Conservation (phyloP, 2,888 invertebrate species). For the Zhuqinia jingwanae region DNA sequence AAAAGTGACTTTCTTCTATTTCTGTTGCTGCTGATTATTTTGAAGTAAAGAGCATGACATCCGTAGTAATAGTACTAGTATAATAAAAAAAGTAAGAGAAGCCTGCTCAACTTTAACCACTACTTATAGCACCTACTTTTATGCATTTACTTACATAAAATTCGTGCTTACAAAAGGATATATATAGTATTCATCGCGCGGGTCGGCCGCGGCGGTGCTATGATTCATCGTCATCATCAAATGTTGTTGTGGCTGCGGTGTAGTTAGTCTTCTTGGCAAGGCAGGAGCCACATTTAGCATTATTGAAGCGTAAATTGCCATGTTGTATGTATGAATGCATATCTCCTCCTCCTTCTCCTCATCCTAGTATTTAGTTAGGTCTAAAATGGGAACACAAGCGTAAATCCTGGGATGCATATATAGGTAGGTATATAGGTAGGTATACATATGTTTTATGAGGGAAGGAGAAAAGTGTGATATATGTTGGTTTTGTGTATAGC, state of each 20-base stretch:
- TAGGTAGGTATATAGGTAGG: too few relatives aligned
- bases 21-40: too few relatives aligned
- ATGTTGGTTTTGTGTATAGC: too few relatives aligned
- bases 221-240: slow-evolving; percentile 57
- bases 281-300: slow-evolving; percentile 63
- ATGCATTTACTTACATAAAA: slow-evolving; percentile 6
- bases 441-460: neutral
- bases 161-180: neutral
- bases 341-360: neutral
- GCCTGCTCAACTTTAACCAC: neutral
- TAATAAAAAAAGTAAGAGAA: neutral
- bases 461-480: slow-evolving; percentile 30
- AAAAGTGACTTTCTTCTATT: slow-evolving; percentile 13
- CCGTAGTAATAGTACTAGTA: too few relatives aligned
- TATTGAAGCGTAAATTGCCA: slow-evolving; percentile 71
- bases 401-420: slow-evolving; percentile 1
- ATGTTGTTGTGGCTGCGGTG: slow-evolving; percentile 67
- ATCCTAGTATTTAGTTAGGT: too few relatives aligned
- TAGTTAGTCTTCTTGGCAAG: slow-evolving; percentile 44
- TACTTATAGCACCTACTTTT: neutral
- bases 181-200: neutral
- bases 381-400: slow-evolving; percentile 14
- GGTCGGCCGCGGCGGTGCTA: neutral
- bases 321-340: slow-evolving; percentile 29
- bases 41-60: too few relatives aligned